A percentile compares a stretch with the other conserved stretches of the same genome.
These are phyloP conservation scores for Monodelphis domestica DNA, from an alignment of 2,797 vertebrate species.

Conservation along the genomic window DNA sequence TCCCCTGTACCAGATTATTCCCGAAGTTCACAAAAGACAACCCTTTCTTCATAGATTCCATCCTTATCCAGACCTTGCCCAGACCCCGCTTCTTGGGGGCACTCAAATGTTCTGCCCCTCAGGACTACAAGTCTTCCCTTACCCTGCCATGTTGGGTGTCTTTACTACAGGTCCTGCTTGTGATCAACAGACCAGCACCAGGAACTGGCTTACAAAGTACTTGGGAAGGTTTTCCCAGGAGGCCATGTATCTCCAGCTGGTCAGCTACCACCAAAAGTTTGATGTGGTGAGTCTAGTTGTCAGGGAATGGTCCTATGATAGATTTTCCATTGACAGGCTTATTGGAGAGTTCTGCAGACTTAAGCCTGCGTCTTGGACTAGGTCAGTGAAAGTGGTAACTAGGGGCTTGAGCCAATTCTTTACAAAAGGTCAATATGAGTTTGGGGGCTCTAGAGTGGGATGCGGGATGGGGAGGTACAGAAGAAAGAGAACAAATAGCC, in stretches of 20 bases:
- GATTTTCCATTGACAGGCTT: neutral
- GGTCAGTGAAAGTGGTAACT: no score
- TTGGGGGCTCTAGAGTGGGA: neutral
- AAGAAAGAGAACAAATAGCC: neutral
- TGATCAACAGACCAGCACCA: neutral
- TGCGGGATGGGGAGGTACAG: neutral
- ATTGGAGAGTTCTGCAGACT: no score
- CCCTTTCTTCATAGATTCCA: neutral
- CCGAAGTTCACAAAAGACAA: neutral
- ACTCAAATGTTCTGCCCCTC: no score
- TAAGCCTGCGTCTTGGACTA: no score
- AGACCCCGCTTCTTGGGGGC: neutral
- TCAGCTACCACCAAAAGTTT: slow-evolving; percentile 55
- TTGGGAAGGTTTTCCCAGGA: slow-evolving; percentile 50
- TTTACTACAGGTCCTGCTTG: slow-evolving; percentile 60
- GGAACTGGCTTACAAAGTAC: slow-evolving; percentile 55
- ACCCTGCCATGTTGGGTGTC: neutral
- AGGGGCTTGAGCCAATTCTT: neutral
- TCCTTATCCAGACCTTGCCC: neutral
- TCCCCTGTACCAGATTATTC: neutral
- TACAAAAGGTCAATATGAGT: neutral
- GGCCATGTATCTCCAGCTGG: slow-evolving; percentile 42
- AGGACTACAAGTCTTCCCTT: no score
- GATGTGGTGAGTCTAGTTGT: slow-evolving; percentile 63
- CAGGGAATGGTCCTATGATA: neutral